phyloP scores from a whole-genome alignment of 1,140 invertebrate species.

The Manduca sexta region DNA sequence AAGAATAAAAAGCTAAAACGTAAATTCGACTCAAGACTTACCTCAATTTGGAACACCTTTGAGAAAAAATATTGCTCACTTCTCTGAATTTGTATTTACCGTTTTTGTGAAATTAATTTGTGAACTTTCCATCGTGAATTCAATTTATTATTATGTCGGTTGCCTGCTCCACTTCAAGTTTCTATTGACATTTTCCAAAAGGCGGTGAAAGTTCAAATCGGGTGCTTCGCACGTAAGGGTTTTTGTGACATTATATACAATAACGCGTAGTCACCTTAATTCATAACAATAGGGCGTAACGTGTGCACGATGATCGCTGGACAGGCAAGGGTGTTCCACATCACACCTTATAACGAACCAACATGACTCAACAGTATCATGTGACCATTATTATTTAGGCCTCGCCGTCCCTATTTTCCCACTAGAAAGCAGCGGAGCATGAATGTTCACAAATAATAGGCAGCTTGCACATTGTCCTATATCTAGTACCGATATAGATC shows the following conservation, averaged over 20 bases:
- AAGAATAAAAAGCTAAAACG: not conserved
- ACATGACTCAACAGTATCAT: conserved; percentile 17
- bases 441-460: conserved; percentile 2
- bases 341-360: conserved; percentile 9
- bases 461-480: not conserved
- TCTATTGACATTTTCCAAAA: too few relatives aligned
- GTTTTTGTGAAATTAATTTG: not conserved
- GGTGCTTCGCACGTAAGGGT: not conserved
- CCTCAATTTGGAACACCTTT: not conserved
- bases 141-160: too few relatives aligned
- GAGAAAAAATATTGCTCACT: not conserved
- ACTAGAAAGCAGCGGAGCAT: not conserved
- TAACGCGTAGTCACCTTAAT: conserved; percentile 5
- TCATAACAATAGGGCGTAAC: not conserved
- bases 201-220: too few relatives aligned
- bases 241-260: not conserved
- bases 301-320: not conserved
- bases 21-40: not conserved
- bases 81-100: not conserved
- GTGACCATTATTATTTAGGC: conserved; percentile 21
- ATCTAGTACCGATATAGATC: not conserved
- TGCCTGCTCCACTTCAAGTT: too few relatives aligned
- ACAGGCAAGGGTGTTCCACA: not conserved
- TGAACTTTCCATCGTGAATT: too few relatives aligned
- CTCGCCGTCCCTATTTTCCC: conserved; percentile 15